phyloP scores from a whole-genome alignment of 2,888 invertebrate genomes.

The Macrostomum cliftonense region DNA sequence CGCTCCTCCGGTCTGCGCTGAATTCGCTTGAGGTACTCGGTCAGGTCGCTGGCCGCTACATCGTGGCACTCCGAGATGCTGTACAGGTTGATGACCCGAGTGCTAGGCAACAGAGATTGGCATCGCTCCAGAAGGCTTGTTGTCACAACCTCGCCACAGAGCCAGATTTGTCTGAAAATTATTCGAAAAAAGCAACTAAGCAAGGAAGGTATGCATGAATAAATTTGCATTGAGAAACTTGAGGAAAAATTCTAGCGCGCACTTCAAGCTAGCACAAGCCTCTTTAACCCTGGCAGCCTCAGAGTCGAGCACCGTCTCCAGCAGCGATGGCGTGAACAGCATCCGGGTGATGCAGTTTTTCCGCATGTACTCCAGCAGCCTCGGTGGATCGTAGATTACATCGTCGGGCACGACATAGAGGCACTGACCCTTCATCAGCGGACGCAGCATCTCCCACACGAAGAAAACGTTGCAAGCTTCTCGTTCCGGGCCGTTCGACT shows the following conservation, averaged over 20 bases:
- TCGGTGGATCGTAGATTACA: conserved; percentile 34
- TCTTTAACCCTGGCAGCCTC: conserved; percentile 16
- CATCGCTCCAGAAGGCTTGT: conserved; percentile 28
- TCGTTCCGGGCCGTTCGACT: conserved; percentile 21
- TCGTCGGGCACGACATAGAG: conserved; percentile 36
- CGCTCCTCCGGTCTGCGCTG: conserved; percentile 19
- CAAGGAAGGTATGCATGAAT: too few species aligned
- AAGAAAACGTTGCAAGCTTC: conserved; percentile 39
- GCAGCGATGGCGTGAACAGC: conserved; percentile 37
- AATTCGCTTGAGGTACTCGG: conserved; percentile 23
- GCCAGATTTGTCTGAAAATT: conserved; percentile 23
- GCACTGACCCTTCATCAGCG: conserved; percentile 35
- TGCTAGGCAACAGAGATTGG: conserved; percentile 24
- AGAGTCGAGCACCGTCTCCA: conserved; percentile 34
- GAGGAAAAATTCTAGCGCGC: neutral
- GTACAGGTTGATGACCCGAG: conserved; percentile 35
- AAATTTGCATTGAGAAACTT: too few species aligned
- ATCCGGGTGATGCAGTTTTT: conserved; percentile 32
- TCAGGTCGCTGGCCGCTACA: conserved; percentile 29
- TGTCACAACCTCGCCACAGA: conserved; percentile 39
- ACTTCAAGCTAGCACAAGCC: conserved; percentile 21
- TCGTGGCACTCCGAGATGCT: conserved; percentile 38
- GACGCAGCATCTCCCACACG: conserved; percentile 38
- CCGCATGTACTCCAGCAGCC: conserved; percentile 27
- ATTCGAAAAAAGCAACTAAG: too few species aligned